These are phyloP conservation scores for Amazona guildingii DNA, from an alignment of 2,113 vertebrate species.

Conservation along the genomic window DNA sequence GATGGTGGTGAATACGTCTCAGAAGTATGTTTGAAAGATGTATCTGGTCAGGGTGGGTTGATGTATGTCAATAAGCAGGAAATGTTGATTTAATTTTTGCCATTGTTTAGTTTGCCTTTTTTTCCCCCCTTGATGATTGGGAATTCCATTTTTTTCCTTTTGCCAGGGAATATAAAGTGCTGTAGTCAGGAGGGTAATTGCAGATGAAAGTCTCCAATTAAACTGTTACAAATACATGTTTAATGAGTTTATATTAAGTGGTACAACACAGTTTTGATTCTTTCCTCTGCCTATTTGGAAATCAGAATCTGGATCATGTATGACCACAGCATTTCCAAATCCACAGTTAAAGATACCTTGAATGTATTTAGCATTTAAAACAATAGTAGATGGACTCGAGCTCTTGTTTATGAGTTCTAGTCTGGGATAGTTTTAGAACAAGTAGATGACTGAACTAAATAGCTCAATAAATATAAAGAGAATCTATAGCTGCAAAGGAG, in stretches of 20 bases:
- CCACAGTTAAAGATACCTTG: not conserved
- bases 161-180: not conserved
- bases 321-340: not conserved
- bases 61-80: not conserved
- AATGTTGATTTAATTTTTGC: not conserved
- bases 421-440: not conserved
- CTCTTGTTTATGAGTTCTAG: not conserved
- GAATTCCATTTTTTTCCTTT: not conserved
- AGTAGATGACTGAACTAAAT: not conserved
- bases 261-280: not conserved
- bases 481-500: not conserved
- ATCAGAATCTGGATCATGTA: not conserved
- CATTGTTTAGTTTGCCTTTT: not conserved
- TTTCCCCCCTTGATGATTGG: not conserved
- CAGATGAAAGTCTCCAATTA: not conserved
- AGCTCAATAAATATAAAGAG: not conserved
- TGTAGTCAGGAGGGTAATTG: not conserved
- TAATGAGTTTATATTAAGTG: not conserved
- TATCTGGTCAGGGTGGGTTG: not conserved
- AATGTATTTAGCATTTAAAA: not conserved
- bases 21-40: not conserved
- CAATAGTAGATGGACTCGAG: not conserved
- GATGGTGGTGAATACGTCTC: slow-evolving; percentile 46
- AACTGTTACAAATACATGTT: not conserved
- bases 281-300: not conserved